These are phyloP conservation scores for Ornithoptera alexandrae DNA, from an alignment of 2,888 invertebrate genomes.

Conservation along the genomic window DNA sequence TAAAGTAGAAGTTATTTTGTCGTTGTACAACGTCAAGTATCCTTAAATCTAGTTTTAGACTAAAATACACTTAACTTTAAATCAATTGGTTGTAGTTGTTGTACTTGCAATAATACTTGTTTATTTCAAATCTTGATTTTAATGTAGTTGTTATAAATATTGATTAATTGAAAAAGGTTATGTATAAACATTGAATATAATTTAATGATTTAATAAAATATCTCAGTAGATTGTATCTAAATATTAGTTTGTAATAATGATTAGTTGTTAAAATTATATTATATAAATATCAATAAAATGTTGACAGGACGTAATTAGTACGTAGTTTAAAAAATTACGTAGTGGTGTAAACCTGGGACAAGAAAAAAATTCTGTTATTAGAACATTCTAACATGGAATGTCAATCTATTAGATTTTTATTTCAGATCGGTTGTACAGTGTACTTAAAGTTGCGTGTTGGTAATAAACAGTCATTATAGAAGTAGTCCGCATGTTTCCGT, in stretches of 20 bases:
- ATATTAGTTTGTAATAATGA: neutral
- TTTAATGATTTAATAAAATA: neutral
- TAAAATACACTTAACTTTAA: neutral
- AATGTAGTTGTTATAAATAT: neutral
- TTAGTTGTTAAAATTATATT: neutral
- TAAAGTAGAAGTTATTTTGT: neutral
- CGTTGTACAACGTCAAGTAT: neutral
- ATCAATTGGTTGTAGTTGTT: too few relatives aligned
- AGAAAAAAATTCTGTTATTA: neutral
- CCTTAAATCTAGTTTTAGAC: neutral
- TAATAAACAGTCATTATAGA: slow-evolving; percentile 18
- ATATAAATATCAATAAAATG: neutral
- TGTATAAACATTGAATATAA: neutral
- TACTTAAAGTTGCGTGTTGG: slow-evolving; percentile 15
- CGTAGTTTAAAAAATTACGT: neutral
- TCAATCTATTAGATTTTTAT: slow-evolving; percentile 1
- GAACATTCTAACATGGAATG: slow-evolving; percentile 7
- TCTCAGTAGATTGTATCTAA: neutral
- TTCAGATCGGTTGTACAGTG: slow-evolving; percentile 7
- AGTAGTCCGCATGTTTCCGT: slow-evolving; percentile 22
- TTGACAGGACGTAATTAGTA: neutral
- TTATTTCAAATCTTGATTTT: neutral
- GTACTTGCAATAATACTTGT: neutral
- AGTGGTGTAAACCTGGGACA: neutral
- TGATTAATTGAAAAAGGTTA: neutral